Conservation (phyloP, 2,797 vertebrate species). For the Sebastes matsubarae region DNA sequence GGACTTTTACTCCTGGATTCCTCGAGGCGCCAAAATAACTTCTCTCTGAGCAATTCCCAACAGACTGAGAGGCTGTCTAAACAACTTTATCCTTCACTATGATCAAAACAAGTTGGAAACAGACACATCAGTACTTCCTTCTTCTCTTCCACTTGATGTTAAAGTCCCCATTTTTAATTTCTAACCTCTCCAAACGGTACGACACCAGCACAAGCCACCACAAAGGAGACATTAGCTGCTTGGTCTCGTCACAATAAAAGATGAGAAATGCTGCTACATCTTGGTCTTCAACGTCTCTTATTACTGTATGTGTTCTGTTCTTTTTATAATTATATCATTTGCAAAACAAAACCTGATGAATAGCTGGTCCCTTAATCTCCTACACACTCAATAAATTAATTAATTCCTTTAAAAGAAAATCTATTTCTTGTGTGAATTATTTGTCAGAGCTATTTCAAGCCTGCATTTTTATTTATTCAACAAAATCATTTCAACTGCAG, state of each 20-base stretch:
- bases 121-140: too few relatives aligned
- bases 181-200: neutral
- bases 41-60: neutral
- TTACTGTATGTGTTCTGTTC: neutral
- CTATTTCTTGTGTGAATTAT: neutral
- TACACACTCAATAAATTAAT: neutral
- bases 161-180: neutral
- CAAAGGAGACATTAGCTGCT: neutral
- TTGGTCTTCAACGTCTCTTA: neutral
- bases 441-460: neutral
- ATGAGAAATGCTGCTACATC: neutral
- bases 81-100: neutral
- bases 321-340: neutral
- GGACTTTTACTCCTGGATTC: too few relatives aligned
- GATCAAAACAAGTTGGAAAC: too few relatives aligned
- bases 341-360: neutral
- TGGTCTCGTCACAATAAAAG: neutral
- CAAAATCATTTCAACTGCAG: neutral
- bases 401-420: neutral
- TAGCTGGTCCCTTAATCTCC: neutral
- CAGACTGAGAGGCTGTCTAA: neutral
- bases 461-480: neutral
- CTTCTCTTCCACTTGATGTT: neutral
- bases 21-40: neutral
- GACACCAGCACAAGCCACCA: neutral